Percentiles rank a stretch among this genome's conserved stretches.
phyloP scores from a whole-genome alignment of 2,888 invertebrate genomes.

The Drosophila neutralis region DNA sequence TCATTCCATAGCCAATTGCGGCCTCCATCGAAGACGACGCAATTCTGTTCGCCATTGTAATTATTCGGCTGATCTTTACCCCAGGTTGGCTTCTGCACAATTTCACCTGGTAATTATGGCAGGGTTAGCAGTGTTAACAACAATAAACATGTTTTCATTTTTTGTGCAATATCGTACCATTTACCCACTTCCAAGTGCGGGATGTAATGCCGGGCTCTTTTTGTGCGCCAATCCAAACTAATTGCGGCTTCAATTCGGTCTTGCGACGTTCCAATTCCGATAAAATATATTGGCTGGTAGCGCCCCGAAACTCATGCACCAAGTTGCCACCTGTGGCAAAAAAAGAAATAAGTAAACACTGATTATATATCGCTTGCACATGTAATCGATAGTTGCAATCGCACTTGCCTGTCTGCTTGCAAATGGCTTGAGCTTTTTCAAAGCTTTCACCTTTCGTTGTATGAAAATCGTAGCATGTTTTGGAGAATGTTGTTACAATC shows the following conservation, averaged over 20 bases:
- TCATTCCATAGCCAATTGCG: slow-evolving; percentile 97
- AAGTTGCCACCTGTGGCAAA: slow-evolving; percentile 82
- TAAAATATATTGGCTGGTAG: slow-evolving; percentile 86
- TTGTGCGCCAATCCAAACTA: slow-evolving; percentile 96
- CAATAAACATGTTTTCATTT: too few relatives aligned
- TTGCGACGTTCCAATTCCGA: slow-evolving; percentile 93
- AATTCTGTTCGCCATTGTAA: slow-evolving; percentile 97
- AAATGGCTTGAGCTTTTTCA: slow-evolving; percentile 91
- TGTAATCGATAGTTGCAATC: slow-evolving; percentile 17
- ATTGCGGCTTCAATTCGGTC: slow-evolving; percentile 91
- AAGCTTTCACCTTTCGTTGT: slow-evolving; percentile 93
- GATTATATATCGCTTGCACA: slow-evolving; percentile 9
- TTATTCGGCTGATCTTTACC: slow-evolving; percentile 98
- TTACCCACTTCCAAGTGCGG: slow-evolving; percentile 95
- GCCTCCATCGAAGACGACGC: slow-evolving; percentile 96
- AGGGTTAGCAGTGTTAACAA: too few relatives aligned
- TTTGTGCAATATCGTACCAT: slow-evolving; percentile 87
- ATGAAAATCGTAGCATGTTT: slow-evolving; percentile 95
- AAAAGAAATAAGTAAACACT: not conserved
- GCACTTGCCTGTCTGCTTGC: slow-evolving; percentile 88
- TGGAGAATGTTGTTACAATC: slow-evolving; percentile 92
- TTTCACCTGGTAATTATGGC: slow-evolving; percentile 87
- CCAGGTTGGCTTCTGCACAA: slow-evolving; percentile 93
- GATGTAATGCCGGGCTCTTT: slow-evolving; percentile 93
- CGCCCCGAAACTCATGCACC: slow-evolving; percentile 84